Base-by-base conservation (phyloP, 2,888 invertebrate genomes). In the Ceriagrion tenellum region DNA sequence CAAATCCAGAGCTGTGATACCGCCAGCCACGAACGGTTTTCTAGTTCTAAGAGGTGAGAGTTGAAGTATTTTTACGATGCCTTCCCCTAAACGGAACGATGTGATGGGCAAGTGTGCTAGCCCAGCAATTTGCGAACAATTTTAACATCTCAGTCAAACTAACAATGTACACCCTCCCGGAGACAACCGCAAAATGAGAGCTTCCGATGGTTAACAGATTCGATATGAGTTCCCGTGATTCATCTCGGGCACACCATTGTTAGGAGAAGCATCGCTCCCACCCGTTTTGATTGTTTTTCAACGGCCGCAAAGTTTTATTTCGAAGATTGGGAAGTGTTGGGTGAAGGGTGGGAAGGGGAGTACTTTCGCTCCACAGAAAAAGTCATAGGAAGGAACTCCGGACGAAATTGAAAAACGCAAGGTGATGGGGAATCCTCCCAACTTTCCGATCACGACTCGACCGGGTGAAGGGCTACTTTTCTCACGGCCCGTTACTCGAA, bases 401-500 rank as follows among this genome's bases (percentile, higher is more conserved):
- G 69, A 4, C 12, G 81, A 26, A 81, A 81, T 35, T 26, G 30
- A 81, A 35, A n/a, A 13, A n/a, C 35, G 30, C 13, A 0, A 81
- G 30, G 81, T 35, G 30, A 81, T 12, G 35, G 13, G 81, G 81
- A 35, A 16, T 20, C 69, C 12, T 26, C 69, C 23, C 69, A 69
- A 26, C 69, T 26, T 26, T 26, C 26, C 69, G 69, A 69, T 69
- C 69, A 69, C 69, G 69, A 69, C 69, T 23, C 26, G 23, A 26
- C 3, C 16, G 74, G 74, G 30, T 13, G 81, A 35, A 35, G 69
- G 12, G 26, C 26, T 69, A 4, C 81, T 81, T 35, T 81, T 35
- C 81, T 81, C 81, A 81, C 35, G 35, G 81, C 30, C 81, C 81
- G 81, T 81, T 81, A 81, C 81, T 81, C 30, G 35, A 81, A 35